Conservation (phyloP, 30 jellyfish, hydroid and myxozoan species). For the Rhopilema esculentum region DNA sequence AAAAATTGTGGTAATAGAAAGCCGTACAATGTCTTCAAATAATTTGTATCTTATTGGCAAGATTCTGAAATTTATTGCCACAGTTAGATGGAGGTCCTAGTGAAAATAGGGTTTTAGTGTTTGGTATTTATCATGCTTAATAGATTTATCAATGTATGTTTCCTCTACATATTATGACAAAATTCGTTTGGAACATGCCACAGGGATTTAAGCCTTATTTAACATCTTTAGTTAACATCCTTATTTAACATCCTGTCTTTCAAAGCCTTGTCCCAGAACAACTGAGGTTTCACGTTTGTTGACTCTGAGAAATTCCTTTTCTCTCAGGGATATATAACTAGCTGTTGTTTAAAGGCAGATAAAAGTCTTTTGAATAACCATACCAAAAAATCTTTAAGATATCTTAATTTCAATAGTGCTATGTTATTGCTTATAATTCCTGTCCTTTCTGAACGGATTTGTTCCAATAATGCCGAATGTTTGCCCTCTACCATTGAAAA, state of each 20-base stretch:
- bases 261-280: neutral
- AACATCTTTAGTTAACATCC: no score
- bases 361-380: neutral
- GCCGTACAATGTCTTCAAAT: no score
- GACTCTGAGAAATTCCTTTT: neutral
- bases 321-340: neutral
- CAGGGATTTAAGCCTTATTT: no score
- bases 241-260: neutral
- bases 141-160: no score
- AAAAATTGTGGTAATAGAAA: no score
- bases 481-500: neutral
- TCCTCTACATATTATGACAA: no score
- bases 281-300: neutral
- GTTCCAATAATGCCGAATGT: neutral
- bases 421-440: neutral
- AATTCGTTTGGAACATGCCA: no score
- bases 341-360: neutral
- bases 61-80: no score
- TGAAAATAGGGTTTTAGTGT: no score
- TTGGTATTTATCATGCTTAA: no score
- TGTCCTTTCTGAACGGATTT: neutral
- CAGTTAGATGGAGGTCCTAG: no score
- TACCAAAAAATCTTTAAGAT: neutral
- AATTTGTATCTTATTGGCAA: no score
- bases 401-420: neutral